Conservation (phyloP, 2,797 vertebrate genomes). For the Otolemur crassicaudatus region DNA sequence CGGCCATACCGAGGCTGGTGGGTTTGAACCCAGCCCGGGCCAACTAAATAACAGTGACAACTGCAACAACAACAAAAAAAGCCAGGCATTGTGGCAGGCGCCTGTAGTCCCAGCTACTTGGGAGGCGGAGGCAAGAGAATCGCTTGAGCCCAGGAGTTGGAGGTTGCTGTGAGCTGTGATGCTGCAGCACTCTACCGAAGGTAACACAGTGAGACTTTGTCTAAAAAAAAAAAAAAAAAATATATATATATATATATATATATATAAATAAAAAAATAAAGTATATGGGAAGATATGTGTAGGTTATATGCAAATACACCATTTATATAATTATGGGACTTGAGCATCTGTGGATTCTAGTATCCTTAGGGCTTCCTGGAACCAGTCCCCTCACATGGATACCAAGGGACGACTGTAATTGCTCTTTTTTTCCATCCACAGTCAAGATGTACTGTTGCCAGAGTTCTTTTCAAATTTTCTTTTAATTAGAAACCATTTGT, state of each 20-base stretch:
- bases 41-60: no score
- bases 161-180: no score
- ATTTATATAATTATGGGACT: not conserved
- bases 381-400: not conserved
- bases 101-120: no score
- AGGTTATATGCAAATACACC: not conserved
- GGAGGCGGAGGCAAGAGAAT: no score
- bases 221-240: no score
- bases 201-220: no score
- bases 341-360: not conserved
- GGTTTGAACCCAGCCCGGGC: no score
- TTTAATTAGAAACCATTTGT: not conserved
- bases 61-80: no score
- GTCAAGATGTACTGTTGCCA: not conserved
- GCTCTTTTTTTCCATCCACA: not conserved
- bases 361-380: not conserved
- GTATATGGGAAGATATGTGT: not conserved
- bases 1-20: no score
- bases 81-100: no score
- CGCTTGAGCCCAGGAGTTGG: no score
- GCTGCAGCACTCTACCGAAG: no score
- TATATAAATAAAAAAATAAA: not conserved
- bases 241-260: not conserved
- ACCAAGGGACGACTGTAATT: not conserved
- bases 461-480: not conserved